Evolutionary conservation across 2,797 vertebrate species (phyloP).

Genomic region (Gastrophryne carolinensis): DNA sequence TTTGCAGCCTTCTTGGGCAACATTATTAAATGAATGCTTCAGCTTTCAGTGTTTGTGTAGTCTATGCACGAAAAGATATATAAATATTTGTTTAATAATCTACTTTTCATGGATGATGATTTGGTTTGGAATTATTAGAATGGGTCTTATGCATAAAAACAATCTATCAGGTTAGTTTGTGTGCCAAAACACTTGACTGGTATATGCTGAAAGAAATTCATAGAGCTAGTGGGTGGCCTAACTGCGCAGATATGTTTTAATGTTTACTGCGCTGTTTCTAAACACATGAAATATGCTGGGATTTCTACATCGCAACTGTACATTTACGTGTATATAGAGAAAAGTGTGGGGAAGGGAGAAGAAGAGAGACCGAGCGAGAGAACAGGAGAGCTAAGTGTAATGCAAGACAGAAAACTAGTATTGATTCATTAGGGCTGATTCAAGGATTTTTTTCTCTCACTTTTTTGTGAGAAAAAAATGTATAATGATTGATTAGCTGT

Average conservation of each 20-base stretch:
- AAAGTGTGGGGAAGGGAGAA: too few relatives aligned
- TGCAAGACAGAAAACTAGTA: too few relatives aligned
- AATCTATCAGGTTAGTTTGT: conserved; percentile 64
- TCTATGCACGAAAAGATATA: conserved; percentile 43
- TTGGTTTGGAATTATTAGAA: conserved; percentile 51
- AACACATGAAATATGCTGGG: conserved; percentile 70
- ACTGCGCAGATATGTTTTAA: conserved; percentile 70
- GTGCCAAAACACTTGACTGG: conserved; percentile 65
- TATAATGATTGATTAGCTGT: too few relatives aligned
- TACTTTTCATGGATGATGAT: conserved; percentile 47
- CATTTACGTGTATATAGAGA: too few relatives aligned
- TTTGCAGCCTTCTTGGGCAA: conserved; percentile 11
- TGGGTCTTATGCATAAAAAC: conserved; percentile 58
- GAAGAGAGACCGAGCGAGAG: conserved; percentile 41
- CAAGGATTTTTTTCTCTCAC: too few relatives aligned
- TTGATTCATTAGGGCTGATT: too few relatives aligned
- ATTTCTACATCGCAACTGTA: conserved; percentile 71
- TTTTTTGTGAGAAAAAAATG: too few relatives aligned
- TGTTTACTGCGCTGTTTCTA: conserved; percentile 72
- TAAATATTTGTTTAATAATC: conserved; percentile 52
- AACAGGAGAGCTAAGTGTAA: too few relatives aligned
- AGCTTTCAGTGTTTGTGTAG: conserved; percentile 31
- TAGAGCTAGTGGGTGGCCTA: conserved; percentile 71
- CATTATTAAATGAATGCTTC: conserved; percentile 16
- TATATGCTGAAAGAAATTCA: conserved; percentile 63